Evolutionary conservation across 2,888 invertebrate genomes (phyloP), one percentile per base, ranked within the genome.

Genomic region (Eupithecia subfuscata): DNA sequence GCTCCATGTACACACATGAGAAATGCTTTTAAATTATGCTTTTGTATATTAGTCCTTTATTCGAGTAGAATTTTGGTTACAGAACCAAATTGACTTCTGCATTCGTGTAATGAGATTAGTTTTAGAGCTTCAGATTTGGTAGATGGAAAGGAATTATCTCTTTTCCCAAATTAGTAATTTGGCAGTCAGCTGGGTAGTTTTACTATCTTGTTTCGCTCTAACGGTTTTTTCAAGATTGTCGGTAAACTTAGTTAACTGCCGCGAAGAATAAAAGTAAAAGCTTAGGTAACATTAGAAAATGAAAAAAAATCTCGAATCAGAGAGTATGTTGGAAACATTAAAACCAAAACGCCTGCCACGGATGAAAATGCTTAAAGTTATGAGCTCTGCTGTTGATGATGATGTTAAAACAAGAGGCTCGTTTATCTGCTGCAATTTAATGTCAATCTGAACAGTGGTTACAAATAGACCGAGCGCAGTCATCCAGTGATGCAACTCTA

Each of bases 51-150:
- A 73, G 70, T 72, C 70, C 74, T 76, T 74, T 74, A 76, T 74
- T 73, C 68, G 70, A 68, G 70, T 56, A 68, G 69, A 65, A 77
- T 77, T 77, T 74, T 60, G 74, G 77, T 77, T 68, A 68, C 70
- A 52, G 63, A 70, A 73, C 70, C 63, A 77, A 77, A 77, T 77
- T 73, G 77, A 77, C 74, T 77, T 77, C 52, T 75, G 70, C 48
- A 70, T 64, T 25, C 65, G 48, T 70, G 45, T 48, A 48, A 48
- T 14, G 7, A 4, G 45, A 48, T 3, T 48, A 7, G 16, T 16
- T 74, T 30, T n/a, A 11, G 30, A 56, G 65, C 70, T 74, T 40
- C 34, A 37, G 64, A 37, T 63, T 65, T 64, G 43, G 69, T 52
- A 40, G 48, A 45, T 37, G 34, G 71, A 52, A 8, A 75, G 60